Evolutionary conservation across 2,797 vertebrate species (phyloP), one percentile per base, ranked within the genome.

Genomic region (Sebastes iracundus): DNA sequence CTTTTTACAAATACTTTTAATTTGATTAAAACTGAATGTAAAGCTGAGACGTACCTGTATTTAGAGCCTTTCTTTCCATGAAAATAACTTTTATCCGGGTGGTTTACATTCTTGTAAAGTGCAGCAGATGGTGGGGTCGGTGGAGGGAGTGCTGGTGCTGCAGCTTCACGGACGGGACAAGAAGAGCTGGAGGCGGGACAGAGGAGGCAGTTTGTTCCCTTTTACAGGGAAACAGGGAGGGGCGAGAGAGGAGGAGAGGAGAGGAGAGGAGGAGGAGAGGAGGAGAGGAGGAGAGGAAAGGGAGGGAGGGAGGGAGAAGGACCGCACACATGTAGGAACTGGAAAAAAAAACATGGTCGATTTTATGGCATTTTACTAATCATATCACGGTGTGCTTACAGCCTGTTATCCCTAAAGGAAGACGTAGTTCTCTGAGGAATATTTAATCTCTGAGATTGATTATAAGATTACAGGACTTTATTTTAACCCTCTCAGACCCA

Each of bases 61-160:
- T 66, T 65, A 74, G 35, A 83, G 70, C 80, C 65, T 81, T 85
- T 83, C 71, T 94, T 93, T 93, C 94, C 94, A 95, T 95, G 75
- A 91, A 95, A 94, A 81, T 68, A 90, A 90, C 83, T 94, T 92
- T 92, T 72, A 75, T 71, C 58, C 67, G 5, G 14, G 22, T 68
- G 77, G 68, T 85, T 72, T 38, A 86, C 73, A 59, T 82, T 78
- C 25, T 73, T 32, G 67, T 16, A 3, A 58, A 72, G 38, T 49
- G 62, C 56, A 11, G 71, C 55, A 14, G n/a, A 33, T 46, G 52
- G 72, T 42, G 23, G 23, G 66, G 72, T 79, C 62, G 25, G 53
- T 10, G 79, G 68, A 72, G 72, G 62, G 55, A 70, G 84, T 33
- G 83, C n/a, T 46, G 20, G 30, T 35, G 86, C 86, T 33, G 85